phyloP scores from a whole-genome alignment of 2,113 vertebrate genomes.

The Rhadina sibilatrix region DNA sequence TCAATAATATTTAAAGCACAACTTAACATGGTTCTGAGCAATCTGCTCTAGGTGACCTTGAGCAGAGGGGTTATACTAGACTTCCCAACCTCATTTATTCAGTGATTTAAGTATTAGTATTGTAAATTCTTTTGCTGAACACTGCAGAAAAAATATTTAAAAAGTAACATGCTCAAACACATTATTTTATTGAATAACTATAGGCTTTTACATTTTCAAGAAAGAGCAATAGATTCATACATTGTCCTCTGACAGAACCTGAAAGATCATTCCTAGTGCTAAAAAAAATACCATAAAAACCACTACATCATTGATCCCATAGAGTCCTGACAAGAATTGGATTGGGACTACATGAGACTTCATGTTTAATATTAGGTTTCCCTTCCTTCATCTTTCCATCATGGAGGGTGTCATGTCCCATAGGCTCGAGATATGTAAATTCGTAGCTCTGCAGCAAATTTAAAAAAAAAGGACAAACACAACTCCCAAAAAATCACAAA shows the following conservation, averaged over 20 bases:
- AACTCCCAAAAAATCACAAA: rapidly evolving
- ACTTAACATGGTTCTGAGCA: background rate
- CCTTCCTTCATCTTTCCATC: background rate
- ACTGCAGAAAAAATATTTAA: background rate
- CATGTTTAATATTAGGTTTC: background rate
- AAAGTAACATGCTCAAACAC: background rate
- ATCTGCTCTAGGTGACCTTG: background rate
- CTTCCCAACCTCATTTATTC: background rate
- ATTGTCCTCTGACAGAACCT: background rate
- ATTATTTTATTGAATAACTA: background rate
- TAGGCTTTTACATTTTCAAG: background rate
- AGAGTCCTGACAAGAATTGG: background rate
- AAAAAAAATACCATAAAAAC: background rate
- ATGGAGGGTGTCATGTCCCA: background rate
- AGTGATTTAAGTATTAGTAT: background rate
- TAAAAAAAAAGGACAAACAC: background rate
- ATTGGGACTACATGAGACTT: background rate
- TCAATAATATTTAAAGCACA: background rate
- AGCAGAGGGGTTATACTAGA: background rate
- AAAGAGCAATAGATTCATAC: background rate
- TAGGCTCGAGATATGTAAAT: background rate
- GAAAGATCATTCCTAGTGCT: background rate
- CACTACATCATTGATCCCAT: background rate
- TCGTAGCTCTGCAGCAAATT: background rate
- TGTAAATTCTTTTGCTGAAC: background rate